phyloP scores from a whole-genome alignment of 2,888 invertebrate species.

The Trissoscelio sp. region DNA sequence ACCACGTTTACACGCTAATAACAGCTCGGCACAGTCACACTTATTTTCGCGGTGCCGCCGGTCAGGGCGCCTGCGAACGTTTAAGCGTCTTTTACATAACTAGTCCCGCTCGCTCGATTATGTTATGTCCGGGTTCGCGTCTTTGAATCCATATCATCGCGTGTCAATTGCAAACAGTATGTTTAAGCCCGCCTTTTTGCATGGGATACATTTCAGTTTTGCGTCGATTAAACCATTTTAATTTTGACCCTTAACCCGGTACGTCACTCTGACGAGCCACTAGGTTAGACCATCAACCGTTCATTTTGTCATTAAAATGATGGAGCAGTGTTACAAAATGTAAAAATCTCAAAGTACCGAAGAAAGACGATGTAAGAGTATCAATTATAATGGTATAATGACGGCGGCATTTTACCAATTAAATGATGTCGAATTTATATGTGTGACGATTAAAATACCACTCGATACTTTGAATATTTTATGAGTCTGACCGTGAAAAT shows the following conservation, averaged over 20 bases:
- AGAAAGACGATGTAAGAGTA: slow-evolving; percentile 24
- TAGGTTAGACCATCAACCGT: slow-evolving; percentile 31
- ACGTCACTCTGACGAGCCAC: slow-evolving; percentile 28
- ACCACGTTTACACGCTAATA: slow-evolving; percentile 72
- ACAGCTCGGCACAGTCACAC: slow-evolving; percentile 70
- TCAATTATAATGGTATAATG: slow-evolving; percentile 41
- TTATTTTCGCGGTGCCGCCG: slow-evolving; percentile 68
- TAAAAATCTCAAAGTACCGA: slow-evolving; percentile 7
- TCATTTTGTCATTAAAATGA: slow-evolving; percentile 50
- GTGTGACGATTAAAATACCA: slow-evolving; percentile 25
- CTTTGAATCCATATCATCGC: slow-evolving; percentile 26
- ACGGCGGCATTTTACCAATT: slow-evolving; percentile 12
- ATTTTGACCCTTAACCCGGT: slow-evolving; percentile 45
- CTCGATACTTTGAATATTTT: slow-evolving; percentile 14
- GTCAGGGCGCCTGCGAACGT: slow-evolving; percentile 58
- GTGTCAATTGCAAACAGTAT: slow-evolving; percentile 43
- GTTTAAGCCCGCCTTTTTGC: slow-evolving; percentile 35
- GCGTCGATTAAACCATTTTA: slow-evolving; percentile 42
- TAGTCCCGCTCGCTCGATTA: slow-evolving; percentile 50
- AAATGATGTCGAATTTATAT: slow-evolving; percentile 38
- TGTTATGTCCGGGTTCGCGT: slow-evolving; percentile 55
- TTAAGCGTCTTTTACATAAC: slow-evolving; percentile 68
- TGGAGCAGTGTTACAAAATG: slow-evolving; percentile 25
- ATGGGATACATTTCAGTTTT: slow-evolving; percentile 15
- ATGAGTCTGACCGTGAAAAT: slow-evolving; percentile 4